Conservation (phyloP, 1,140 invertebrate genomes). For the Drosophila prosaltans region DNA sequence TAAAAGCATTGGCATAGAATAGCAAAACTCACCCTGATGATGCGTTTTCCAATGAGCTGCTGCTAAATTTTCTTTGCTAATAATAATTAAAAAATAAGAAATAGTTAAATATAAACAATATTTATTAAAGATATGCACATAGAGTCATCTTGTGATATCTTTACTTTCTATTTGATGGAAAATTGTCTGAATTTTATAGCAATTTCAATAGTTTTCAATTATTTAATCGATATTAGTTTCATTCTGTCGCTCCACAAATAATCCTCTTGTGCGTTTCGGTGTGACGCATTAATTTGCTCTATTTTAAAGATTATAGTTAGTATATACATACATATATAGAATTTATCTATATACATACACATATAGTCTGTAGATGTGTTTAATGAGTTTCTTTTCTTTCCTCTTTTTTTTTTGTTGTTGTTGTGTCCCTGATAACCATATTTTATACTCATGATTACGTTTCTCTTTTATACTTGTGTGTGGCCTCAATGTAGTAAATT, state of each 20-base stretch:
- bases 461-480: constrained; percentile 9
- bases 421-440: constrained; percentile 7
- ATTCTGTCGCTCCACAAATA: not conserved
- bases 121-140: no score
- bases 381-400: not conserved
- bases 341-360: not conserved
- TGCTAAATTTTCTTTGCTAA: no score
- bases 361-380: not conserved
- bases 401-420: not conserved
- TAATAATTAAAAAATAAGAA: no score
- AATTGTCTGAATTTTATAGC: no score
- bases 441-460: constrained; percentile 9
- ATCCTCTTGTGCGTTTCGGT: not conserved
- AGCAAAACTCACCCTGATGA: not conserved
- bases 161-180: no score
- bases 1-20: not conserved
- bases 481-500: not conserved
- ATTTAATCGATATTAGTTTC: not conserved
- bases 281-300: not conserved
- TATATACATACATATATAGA: not conserved
- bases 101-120: no score
- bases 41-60: not conserved
- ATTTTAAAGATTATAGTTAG: constrained; percentile 8
- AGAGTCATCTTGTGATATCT: no score
- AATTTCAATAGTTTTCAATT: no score